Percentiles rank a stretch among this genome's conserved stretches.
These are phyloP conservation scores for Tetragnatha montana DNA, from an alignment of 2,888 invertebrate species.

Conservation along the genomic window DNA sequence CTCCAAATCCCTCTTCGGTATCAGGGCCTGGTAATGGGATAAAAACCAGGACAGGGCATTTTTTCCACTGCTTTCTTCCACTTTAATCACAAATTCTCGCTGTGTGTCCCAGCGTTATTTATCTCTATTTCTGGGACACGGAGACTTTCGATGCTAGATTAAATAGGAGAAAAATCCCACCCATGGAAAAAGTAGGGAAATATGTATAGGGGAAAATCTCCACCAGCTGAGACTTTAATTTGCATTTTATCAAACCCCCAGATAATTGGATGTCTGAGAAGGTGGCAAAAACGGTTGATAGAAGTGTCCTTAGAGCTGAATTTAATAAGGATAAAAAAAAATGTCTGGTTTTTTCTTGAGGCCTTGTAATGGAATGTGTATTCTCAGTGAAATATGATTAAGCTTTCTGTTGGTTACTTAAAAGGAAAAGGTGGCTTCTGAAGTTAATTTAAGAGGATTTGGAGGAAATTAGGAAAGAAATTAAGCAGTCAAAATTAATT, in stretches of 20 bases:
- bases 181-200: not conserved
- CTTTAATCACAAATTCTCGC: not conserved
- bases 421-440: not conserved
- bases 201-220: conserved; percentile 1
- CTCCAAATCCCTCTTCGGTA: not conserved
- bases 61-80: not conserved
- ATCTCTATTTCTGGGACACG: conserved; percentile 3
- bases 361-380: not conserved
- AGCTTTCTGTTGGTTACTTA: not conserved
- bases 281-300: conserved; percentile 19
- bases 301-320: not conserved
- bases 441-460: not conserved
- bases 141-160: conserved; percentile 8
- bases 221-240: conserved; percentile 38
- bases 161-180: conserved; percentile 4
- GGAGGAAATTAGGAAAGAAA: not conserved
- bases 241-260: conserved; percentile 44
- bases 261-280: conserved; percentile 34
- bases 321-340: not conserved
- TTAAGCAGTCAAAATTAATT: not conserved
- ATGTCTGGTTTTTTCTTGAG: not conserved
- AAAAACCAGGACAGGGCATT: not conserved
- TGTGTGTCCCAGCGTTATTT: conserved; percentile 2
- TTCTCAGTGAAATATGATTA: not conserved
- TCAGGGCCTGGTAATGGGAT: not conserved